Conservation (phyloP, 2,888 invertebrate genomes). For the Didymodactylos carnosus region DNA sequence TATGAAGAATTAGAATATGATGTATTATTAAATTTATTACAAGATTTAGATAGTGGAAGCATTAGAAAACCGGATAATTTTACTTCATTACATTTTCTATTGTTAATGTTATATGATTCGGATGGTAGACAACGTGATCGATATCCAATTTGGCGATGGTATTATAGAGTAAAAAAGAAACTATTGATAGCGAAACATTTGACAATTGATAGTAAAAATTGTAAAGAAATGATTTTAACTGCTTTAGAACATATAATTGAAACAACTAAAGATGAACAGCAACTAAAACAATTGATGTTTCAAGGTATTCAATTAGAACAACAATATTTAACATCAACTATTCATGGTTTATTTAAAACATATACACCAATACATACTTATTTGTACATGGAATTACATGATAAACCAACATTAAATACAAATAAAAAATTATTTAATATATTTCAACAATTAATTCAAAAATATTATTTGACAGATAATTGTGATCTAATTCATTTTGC, state of each 20-base stretch:
- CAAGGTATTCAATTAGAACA: neutral
- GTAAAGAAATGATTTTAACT: neutral
- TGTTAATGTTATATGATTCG: neutral
- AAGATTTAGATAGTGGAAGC: neutral
- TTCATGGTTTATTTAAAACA: neutral
- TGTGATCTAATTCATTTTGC: constrained; percentile 1
- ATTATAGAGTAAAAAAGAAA: neutral
- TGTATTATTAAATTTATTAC: neutral
- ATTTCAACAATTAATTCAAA: neutral
- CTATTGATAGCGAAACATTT: neutral
- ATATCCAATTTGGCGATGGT: neutral
- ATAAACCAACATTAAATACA: neutral
- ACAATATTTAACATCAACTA: neutral
- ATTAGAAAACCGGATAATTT: neutral
- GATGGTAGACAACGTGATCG: neutral
- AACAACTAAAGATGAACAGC: neutral
- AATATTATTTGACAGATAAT: neutral
- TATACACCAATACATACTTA: neutral
- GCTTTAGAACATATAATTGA: neutral
- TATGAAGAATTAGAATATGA: neutral
- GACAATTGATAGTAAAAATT: neutral
- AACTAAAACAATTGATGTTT: neutral
- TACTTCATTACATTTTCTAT: neutral
- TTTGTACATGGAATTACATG: neutral
- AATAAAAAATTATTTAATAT: neutral